Evolutionary conservation across 2,113 vertebrate species (phyloP).

Genomic region (Psittacus erithacus): DNA sequence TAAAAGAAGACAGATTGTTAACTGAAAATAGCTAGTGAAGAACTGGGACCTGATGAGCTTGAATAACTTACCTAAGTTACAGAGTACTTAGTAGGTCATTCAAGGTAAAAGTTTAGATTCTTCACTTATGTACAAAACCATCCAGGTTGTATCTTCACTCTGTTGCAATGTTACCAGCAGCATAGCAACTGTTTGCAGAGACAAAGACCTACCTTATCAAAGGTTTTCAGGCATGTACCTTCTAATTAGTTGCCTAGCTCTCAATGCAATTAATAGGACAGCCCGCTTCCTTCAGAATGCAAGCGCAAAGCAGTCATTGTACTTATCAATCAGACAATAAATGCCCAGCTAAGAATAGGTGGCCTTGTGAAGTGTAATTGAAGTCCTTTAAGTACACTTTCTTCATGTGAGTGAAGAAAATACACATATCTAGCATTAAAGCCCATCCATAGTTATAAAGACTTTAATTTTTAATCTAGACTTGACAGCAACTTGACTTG

Average conservation of each 20-base stretch:
- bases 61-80: not conserved
- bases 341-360: not conserved
- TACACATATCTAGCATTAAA: not conserved
- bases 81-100: not conserved
- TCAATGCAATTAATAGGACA: not conserved
- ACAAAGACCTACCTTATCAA: not conserved
- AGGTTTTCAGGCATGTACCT: not conserved
- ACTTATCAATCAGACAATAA: not conserved
- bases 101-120: not conserved
- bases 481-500: not conserved
- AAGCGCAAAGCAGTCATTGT: not conserved
- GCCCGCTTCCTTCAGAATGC: not conserved
- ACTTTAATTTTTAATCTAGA: not conserved
- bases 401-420: not conserved
- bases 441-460: not conserved
- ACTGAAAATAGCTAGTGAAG: not conserved
- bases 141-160: not conserved
- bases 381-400: not conserved
- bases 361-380: not conserved
- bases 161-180: not conserved
- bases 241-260: conserved; percentile 18
- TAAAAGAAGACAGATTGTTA: not conserved
- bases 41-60: not conserved
- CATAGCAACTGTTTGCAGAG: not conserved
- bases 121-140: not conserved